These are phyloP conservation scores for Noctua janthe DNA, from an alignment of 2,888 invertebrate genomes.

Conservation along the genomic window DNA sequence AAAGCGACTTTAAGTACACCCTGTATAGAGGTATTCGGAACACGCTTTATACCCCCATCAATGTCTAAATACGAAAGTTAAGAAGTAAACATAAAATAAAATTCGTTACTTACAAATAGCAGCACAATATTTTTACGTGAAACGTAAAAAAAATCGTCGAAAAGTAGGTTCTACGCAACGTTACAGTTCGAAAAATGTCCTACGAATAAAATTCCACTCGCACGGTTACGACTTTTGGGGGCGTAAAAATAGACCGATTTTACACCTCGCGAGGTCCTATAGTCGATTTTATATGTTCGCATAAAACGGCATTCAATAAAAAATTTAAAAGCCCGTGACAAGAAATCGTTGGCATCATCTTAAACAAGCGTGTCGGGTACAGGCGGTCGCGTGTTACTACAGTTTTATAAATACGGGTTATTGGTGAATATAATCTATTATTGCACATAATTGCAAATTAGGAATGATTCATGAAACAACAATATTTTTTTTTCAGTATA, in stretches of 20 bases:
- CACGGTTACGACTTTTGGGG: conserved; percentile 81
- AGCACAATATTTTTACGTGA: conserved; percentile 70
- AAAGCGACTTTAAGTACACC: conserved; percentile 71
- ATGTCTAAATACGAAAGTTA: conserved; percentile 72
- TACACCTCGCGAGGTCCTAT: conserved; percentile 84
- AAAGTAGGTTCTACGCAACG: conserved; percentile 59
- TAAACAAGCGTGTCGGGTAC: conserved; percentile 50
- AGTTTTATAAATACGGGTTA: neutral
- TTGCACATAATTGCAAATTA: no score
- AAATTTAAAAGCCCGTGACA: conserved; percentile 82
- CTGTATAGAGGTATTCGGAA: conserved; percentile 67
- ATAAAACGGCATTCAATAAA: conserved; percentile 86
- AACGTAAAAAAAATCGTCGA: conserved; percentile 70
- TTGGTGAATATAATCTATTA: no score
- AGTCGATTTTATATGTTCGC: conserved; percentile 83
- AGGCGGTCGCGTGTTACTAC: conserved; percentile 45
- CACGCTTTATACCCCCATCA: conserved; percentile 69
- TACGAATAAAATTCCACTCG: conserved; percentile 85
- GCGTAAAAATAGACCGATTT: conserved; percentile 88
- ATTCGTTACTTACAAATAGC: conserved; percentile 75
- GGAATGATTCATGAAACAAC: no score
- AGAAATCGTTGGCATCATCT: conserved; percentile 76
- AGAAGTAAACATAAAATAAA: conserved; percentile 73
- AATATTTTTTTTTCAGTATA: no score
- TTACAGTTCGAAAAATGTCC: conserved; percentile 81